Base-by-base conservation (phyloP, 2,113 vertebrate species). In the Seriola rivoliana region DNA sequence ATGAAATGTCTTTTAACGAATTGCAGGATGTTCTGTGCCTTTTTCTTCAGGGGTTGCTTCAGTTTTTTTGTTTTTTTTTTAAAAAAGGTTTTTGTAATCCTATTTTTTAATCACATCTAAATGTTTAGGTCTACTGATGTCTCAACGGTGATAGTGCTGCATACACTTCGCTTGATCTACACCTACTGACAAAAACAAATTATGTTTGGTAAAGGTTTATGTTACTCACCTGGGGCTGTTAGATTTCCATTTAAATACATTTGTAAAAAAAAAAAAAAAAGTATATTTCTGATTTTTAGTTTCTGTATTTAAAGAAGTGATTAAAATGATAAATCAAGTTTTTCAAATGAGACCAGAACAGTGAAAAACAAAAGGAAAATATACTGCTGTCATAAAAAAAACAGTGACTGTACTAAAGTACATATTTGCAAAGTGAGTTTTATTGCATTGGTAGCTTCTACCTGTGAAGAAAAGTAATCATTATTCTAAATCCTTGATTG, bases 101-200 rank as follows among this genome's bases (percentile, higher is more conserved):
- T 3, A 23, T 75, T 42, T 59, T 46, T 80, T 76, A 62, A 62
- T 67, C n/a, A 76, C 54, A 44, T 60, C 0, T 59, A 57, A 64
- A 36, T 66, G 4, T 48, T 40, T 17, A 34, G 17, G 10, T 55
- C 23, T 36, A 10, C 60, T 63, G 9, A 63, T 52, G 25, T 54
- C 13, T 19, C n/a, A 50, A 29, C 11, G 29, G 17, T 36, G 13
- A 4, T n/a, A 21, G 8, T 38, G 75, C 25, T 46, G 13, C 5
- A 23, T 62, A 14, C 2, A 60, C 11, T 10, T 46, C 13, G 10
- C 3, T 48, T 21, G 40, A 71, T 54, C 19, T 65, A 23, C 13
- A 62, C 12, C 16, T 54, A 50, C 21, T 29, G 34, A 38, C 32
- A 34, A 52, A 7, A 34, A 52, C 8, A 7, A 5, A 32, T 44